Evolutionary conservation across 2,797 vertebrate genomes (phyloP).

Genomic region (Fringilla coelebs): DNA sequence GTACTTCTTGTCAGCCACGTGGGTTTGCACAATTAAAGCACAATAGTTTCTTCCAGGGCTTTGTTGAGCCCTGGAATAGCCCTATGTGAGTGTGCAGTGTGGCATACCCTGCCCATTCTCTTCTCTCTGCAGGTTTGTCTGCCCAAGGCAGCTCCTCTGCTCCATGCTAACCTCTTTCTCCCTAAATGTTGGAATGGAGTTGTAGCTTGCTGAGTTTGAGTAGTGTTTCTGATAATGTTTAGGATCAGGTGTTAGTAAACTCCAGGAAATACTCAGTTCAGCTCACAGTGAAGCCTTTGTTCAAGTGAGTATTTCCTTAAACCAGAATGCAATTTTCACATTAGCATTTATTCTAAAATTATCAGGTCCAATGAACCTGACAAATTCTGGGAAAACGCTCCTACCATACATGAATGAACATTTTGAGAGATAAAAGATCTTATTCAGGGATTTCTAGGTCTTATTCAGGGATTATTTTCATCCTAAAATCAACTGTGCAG

Average conservation of each 20-base stretch:
- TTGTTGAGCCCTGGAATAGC: conserved; percentile 26
- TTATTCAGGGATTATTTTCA: neutral
- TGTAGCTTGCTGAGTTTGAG: neutral
- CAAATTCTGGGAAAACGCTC: neutral
- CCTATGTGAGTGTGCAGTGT: neutral
- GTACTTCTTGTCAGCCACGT: conserved; percentile 59
- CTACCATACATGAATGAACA: neutral
- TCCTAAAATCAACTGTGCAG: neutral
- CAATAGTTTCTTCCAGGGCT: conserved; percentile 61
- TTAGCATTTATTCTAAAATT: neutral
- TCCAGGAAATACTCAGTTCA: neutral
- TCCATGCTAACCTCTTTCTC: neutral
- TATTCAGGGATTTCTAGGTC: neutral
- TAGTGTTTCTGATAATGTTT: neutral
- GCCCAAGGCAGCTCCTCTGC: neutral
- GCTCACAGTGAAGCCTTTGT: neutral
- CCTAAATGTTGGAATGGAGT: neutral
- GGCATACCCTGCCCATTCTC: conserved; percentile 30
- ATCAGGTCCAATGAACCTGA: neutral
- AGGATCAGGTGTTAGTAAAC: neutral
- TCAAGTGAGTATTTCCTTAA: neutral
- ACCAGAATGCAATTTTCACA: neutral
- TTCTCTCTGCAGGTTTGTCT: conserved; percentile 2
- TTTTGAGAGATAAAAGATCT: neutral
- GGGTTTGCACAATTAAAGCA: conserved; percentile 68